Evolutionary conservation across 2,113 vertebrate species (phyloP).

Genomic region (Neopipo cinnamomea): DNA sequence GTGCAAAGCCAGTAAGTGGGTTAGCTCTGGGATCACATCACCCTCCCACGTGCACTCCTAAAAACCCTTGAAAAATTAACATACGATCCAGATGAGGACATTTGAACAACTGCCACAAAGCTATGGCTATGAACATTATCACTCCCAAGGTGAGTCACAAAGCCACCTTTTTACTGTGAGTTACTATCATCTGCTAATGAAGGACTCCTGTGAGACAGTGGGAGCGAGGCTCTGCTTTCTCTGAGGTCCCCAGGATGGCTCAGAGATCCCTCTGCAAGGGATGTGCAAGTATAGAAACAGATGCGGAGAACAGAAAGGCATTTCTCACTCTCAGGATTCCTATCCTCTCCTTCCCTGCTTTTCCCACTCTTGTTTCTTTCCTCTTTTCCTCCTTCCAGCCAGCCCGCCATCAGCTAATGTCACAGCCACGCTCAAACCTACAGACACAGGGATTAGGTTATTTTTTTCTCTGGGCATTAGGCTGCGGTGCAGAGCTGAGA

Average conservation of each 20-base stretch:
- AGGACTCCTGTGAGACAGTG: not conserved
- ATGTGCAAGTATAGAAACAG: not conserved
- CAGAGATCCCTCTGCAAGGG: not conserved
- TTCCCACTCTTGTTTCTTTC: not conserved
- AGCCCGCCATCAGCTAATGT: not conserved
- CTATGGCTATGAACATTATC: not conserved
- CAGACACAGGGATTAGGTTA: not conserved
- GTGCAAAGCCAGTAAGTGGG: not conserved
- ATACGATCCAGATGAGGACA: not conserved
- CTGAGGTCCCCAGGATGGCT: rapidly evolving
- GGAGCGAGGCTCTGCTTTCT: not conserved
- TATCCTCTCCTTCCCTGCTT: not conserved
- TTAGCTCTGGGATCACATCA: not conserved
- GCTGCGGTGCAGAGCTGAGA: not conserved
- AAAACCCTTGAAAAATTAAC: slow-evolving; percentile 22
- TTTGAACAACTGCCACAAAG: not conserved
- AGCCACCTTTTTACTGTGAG: not conserved
- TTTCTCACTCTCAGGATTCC: not conserved
- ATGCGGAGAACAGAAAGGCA: not conserved
- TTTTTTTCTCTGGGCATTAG: not conserved
- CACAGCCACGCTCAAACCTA: not conserved
- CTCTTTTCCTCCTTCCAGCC: not conserved
- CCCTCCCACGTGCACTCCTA: not conserved
- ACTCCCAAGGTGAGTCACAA: not conserved
- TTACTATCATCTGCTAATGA: not conserved